phyloP scores from a whole-genome alignment of 2,113 vertebrate genomes.

The Vulpes vulpes region DNA sequence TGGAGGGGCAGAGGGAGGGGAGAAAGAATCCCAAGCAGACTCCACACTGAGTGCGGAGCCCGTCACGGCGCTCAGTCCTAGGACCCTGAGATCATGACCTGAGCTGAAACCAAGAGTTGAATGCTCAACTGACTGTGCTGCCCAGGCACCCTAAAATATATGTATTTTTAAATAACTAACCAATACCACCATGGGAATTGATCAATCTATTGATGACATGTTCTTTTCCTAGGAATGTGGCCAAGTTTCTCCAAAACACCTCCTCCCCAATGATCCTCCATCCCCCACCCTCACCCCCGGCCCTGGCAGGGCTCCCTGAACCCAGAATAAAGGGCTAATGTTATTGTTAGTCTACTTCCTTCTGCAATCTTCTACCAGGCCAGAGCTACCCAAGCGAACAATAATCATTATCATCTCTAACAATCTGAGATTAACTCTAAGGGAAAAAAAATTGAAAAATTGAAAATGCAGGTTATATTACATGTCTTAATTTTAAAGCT shows the following conservation, averaged over 20 bases:
- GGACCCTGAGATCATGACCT: background rate
- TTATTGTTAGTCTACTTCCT: background rate
- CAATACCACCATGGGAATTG: background rate
- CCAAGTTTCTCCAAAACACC: background rate
- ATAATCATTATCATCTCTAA: slow-evolving; percentile 64
- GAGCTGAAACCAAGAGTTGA: background rate
- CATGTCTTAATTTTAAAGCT: slow-evolving; percentile 67
- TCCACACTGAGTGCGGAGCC: background rate
- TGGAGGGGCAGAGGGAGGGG: background rate
- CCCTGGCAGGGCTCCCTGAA: background rate
- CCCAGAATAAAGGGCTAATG: background rate
- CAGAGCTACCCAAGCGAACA: background rate
- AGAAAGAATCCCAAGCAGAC: background rate
- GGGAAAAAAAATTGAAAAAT: slow-evolving; percentile 52
- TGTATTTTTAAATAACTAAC: background rate
- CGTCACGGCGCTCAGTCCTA: background rate
- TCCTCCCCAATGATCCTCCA: background rate
- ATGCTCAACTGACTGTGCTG: background rate
- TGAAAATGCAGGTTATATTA: background rate
- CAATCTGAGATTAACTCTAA: slow-evolving; percentile 63
- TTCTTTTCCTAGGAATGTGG: background rate
- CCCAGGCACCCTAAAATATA: background rate
- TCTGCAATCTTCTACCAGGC: slow-evolving; percentile 15
- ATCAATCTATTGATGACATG: background rate
- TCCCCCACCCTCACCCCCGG: background rate